Evolutionary conservation across 1,140 invertebrate genomes (phyloP).

Genomic region (Drosophila persimilis): DNA sequence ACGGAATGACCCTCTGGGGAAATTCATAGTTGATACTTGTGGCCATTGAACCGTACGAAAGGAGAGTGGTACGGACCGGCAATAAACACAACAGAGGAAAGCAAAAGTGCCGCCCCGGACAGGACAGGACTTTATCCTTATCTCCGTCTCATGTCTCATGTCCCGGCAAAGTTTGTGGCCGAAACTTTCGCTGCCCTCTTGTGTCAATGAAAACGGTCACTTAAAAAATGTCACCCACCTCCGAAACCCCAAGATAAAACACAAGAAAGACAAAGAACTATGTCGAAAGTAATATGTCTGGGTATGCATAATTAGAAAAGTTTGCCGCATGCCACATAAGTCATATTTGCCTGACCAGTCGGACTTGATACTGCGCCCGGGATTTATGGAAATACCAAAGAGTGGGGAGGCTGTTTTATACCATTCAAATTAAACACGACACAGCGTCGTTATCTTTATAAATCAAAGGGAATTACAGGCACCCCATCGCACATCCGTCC

Average conservation of each 20-base stretch:
- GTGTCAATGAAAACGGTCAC: conserved; percentile 67
- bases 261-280: conserved; percentile 37
- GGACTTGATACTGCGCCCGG: conserved; percentile 30
- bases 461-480: conserved; percentile 80
- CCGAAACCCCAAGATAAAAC: conserved; percentile 10
- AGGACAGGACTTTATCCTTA: conserved; percentile 57
- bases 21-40: conserved; percentile 57
- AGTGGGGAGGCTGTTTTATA: conserved; percentile 15
- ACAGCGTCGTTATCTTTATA: conserved; percentile 76
- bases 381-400: conserved; percentile 59
- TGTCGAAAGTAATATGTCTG: conserved; percentile 38
- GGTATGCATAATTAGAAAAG: conserved; percentile 47
- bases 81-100: conserved; percentile 51
- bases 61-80: conserved; percentile 42
- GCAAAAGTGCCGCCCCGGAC: conserved; percentile 33
- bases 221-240: conserved; percentile 62
- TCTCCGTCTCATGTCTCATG: conserved; percentile 34
- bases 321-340: conserved; percentile 57
- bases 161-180: conserved; percentile 57
- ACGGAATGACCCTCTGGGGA: conserved; percentile 64
- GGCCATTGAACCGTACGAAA: conserved; percentile 64
- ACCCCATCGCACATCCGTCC: conserved; percentile 1
- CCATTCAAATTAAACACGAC: conserved; percentile 73
- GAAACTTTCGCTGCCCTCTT: conserved; percentile 49
- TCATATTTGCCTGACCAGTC: conserved; percentile 61